These are phyloP conservation scores for Microcebus tavaratra DNA, from an alignment of 2,113 vertebrate genomes.

Conservation along the genomic window DNA sequence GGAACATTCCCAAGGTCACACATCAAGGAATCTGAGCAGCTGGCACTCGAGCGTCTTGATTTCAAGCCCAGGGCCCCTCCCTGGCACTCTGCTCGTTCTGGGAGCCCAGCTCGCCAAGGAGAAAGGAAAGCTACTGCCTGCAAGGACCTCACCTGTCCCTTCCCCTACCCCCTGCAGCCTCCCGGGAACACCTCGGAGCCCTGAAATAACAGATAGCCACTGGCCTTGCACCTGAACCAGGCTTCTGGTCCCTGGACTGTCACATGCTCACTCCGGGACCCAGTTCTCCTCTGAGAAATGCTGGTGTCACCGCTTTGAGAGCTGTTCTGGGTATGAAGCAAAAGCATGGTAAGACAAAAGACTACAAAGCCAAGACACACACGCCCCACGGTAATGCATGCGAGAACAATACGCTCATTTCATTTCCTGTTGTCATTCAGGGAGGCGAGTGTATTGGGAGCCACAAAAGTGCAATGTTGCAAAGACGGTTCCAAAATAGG, in stretches of 20 bases:
- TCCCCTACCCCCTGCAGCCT: neutral
- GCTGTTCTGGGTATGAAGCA: neutral
- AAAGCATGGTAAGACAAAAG: constrained; percentile 34
- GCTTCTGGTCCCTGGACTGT: neutral
- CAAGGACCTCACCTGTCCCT: neutral
- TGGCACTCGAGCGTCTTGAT: neutral
- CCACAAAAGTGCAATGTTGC: constrained; percentile 62
- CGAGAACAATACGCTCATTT: neutral
- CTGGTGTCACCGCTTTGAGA: neutral
- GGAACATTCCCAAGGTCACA: neutral
- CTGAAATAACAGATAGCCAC: neutral
- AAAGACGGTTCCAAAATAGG: constrained; percentile 61
- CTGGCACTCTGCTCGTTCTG: neutral
- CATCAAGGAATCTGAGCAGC: neutral
- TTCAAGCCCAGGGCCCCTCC: neutral
- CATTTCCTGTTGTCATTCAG: constrained; percentile 27
- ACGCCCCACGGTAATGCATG: fast-evolving
- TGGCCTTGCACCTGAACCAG: neutral
- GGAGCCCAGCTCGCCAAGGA: neutral
- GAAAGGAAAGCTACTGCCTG: neutral
- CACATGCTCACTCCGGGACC: neutral
- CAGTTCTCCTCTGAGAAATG: neutral
- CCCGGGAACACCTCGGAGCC: fast-evolving
- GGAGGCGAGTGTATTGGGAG: constrained; percentile 58
- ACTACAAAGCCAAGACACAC: neutral